Percentiles rank a stretch among this genome's conserved stretches.
phyloP scores from a whole-genome alignment of 1,140 invertebrate species.

The Diabrotica virgifera region DNA sequence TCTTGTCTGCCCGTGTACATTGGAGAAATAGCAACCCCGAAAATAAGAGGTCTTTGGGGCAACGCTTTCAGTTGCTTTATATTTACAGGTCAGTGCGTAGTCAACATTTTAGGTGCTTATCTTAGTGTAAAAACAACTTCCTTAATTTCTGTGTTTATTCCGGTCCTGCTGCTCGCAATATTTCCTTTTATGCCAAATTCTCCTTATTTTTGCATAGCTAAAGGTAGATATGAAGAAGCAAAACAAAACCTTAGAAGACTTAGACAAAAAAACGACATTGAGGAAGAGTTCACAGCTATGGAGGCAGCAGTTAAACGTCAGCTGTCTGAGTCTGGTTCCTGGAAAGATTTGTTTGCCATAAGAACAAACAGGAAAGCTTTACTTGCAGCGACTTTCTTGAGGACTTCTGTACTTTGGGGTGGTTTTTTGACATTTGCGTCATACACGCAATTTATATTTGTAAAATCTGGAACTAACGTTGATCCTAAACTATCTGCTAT shows the following conservation, averaged over 20 bases:
- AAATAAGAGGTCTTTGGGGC: constrained; percentile 58
- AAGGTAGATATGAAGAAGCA: constrained; percentile 59
- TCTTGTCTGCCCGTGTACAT: constrained; percentile 64
- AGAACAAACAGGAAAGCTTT: constrained; percentile 63
- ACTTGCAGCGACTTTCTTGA: constrained; percentile 61
- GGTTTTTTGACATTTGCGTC: constrained; percentile 72
- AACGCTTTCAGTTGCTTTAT: constrained; percentile 33
- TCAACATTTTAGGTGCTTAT: constrained; percentile 64
- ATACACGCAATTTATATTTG: constrained; percentile 72
- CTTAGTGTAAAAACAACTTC: constrained; percentile 58
- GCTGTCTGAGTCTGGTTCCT: too few species aligned
- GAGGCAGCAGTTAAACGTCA: constrained; percentile 53
- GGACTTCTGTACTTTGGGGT: constrained; percentile 72
- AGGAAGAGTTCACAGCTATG: constrained; percentile 61
- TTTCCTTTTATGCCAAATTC: constrained; percentile 76
- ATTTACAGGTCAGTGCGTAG: constrained; percentile 63
- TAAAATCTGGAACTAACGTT: constrained; percentile 51
- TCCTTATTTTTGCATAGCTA: constrained; percentile 65
- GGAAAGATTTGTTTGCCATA: constrained; percentile 49
- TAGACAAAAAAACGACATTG: constrained; percentile 57
- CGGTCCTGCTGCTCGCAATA: constrained; percentile 59
- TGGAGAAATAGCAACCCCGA: constrained; percentile 65
- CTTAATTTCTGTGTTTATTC: constrained; percentile 56
- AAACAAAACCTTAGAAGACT: constrained; percentile 60
- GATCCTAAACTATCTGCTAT: constrained; percentile 49